Percentiles rank a stretch among this genome's conserved stretches.
Conservation (phyloP, 2,113 vertebrate genomes). For the Ptychochromis oligacanthus region DNA sequence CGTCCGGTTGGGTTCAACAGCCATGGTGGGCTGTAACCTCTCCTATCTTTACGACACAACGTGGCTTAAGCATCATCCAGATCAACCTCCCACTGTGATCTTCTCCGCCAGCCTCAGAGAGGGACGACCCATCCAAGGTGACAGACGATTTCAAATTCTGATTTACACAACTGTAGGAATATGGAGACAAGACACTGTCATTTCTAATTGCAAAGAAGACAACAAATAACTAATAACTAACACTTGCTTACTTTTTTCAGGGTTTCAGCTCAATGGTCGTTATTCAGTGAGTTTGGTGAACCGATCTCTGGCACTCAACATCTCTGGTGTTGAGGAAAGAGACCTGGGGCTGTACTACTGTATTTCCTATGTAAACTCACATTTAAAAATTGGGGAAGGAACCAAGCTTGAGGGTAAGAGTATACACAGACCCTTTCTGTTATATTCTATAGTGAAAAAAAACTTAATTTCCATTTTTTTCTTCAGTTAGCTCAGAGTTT, state of each 20-base stretch:
- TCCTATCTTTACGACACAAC: conserved; percentile 28
- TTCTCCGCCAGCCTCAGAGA: conserved; percentile 12
- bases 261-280: neutral
- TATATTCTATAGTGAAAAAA: neutral
- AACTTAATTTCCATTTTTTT: neutral
- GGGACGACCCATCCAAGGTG: conserved; percentile 1
- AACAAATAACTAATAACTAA: neutral
- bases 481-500: neutral
- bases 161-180: neutral
- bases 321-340: neutral
- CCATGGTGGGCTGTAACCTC: conserved; percentile 35
- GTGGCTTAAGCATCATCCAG: conserved; percentile 28
- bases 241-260: no score
- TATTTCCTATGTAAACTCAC: neutral
- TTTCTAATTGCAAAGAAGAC: neutral
- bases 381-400: conserved; percentile 19
- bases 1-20: conserved; percentile 7
- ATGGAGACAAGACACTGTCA: rapidly evolving
- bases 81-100: conserved; percentile 20
- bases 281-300: neutral
- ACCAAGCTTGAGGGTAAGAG: conserved; percentile 27
- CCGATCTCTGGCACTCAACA: conserved; percentile 29
- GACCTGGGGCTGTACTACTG: conserved; percentile 63
- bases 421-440: neutral
- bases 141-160: neutral